phyloP scores from a whole-genome alignment of 2,113 vertebrate genomes.

The Rhinopithecus roxellana region DNA sequence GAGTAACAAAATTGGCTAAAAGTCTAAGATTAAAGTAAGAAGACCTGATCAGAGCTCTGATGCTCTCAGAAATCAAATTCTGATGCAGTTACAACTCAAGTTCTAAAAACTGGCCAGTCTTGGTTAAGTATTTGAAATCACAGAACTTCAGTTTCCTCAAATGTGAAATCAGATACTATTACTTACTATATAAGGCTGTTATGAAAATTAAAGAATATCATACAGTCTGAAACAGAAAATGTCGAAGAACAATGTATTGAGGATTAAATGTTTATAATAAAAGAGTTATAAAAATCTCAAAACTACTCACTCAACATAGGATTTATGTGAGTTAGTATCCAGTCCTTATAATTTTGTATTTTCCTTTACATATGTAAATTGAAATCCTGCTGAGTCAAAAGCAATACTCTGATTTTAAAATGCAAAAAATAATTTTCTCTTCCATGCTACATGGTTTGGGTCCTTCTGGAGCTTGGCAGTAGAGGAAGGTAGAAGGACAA shows the following conservation, averaged over 20 bases:
- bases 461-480: neutral
- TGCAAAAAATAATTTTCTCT: constrained; percentile 10
- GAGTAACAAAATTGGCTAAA: neutral
- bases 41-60: neutral
- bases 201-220: neutral
- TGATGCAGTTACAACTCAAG: neutral
- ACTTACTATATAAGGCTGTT: neutral
- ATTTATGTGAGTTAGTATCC: neutral
- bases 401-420: constrained; percentile 23
- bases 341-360: neutral
- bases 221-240: neutral
- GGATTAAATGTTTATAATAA: neutral
- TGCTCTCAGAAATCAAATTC: neutral
- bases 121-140: neutral
- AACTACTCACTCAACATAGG: neutral
- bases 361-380: neutral
- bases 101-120: neutral
- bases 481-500: neutral
- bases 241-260: neutral
- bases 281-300: neutral
- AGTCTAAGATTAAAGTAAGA: neutral
- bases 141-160: neutral
- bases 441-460: neutral
- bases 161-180: neutral
- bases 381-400: constrained; percentile 8